Percentiles rank a stretch among this genome's conserved stretches.
phyloP scores from a whole-genome alignment of 2,113 vertebrate species.

The Eubucco bourcierii region DNA sequence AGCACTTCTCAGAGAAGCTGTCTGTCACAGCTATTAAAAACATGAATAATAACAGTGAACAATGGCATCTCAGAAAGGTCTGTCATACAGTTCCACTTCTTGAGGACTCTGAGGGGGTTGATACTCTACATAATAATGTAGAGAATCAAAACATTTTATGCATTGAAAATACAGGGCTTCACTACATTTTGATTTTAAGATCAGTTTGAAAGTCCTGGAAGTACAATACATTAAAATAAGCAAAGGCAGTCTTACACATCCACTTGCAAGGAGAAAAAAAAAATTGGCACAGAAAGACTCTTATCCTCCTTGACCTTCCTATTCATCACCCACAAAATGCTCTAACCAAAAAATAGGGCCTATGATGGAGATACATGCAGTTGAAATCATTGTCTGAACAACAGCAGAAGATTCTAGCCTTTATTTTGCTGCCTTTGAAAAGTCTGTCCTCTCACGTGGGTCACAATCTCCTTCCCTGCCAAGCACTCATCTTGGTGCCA shows the following conservation, averaged over 20 bases:
- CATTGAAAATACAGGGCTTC: not conserved
- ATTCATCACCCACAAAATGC: not conserved
- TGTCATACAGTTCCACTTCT: not conserved
- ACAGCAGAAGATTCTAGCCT: not conserved
- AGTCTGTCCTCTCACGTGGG: not conserved
- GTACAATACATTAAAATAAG: not conserved
- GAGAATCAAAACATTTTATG: not conserved
- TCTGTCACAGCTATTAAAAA: not conserved
- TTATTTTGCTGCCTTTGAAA: not conserved
- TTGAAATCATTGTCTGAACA: not conserved
- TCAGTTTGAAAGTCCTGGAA: not conserved
- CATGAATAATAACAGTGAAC: not conserved
- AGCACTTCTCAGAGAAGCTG: not conserved
- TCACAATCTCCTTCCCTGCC: not conserved
- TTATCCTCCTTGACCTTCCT: not conserved
- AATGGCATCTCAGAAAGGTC: not conserved
- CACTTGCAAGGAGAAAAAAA: not conserved
- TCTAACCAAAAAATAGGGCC: not conserved
- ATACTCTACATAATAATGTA: not conserved
- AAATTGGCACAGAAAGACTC: not conserved
- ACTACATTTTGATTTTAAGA: not conserved
- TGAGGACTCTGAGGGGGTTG: not conserved
- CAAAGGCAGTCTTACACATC: not conserved
- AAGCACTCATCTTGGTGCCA: not conserved
- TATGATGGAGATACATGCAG: not conserved